Evolutionary conservation across 2,797 vertebrate species (phyloP).

Genomic region (Lepilemur ruficaudatus): DNA sequence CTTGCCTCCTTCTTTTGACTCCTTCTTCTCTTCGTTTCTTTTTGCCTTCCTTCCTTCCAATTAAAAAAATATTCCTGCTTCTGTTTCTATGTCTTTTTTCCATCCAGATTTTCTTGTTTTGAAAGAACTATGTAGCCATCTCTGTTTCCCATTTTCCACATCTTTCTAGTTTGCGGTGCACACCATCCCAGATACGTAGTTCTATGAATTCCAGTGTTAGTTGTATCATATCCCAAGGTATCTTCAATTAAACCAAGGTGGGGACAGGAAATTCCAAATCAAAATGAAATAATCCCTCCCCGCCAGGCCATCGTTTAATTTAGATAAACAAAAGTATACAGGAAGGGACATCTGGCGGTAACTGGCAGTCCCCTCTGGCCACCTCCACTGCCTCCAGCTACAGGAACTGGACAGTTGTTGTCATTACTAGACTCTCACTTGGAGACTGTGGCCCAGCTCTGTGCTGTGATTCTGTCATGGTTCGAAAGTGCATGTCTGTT

Average conservation of each 20-base stretch:
- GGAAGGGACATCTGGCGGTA: neutral
- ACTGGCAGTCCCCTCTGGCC: no score
- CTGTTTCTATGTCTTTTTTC: neutral
- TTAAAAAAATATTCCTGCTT: neutral
- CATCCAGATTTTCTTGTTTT: neutral
- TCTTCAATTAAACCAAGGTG: neutral
- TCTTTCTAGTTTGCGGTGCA: neutral
- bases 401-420: neutral
- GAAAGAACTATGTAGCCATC: neutral
- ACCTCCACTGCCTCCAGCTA: neutral
- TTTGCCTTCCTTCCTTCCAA: neutral
- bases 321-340: neutral
- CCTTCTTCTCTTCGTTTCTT: neutral
- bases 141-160: neutral
- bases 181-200: neutral
- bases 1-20: no score
- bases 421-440: neutral
- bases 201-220: neutral
- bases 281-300: neutral
- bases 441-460: neutral
- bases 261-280: slow-evolving; percentile 1
- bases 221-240: neutral
- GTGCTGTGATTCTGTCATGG: neutral
- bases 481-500: neutral
- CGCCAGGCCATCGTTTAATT: neutral